These are phyloP conservation scores for Oreochromis grahami DNA, from an alignment of 2,797 vertebrate species.

Conservation along the genomic window DNA sequence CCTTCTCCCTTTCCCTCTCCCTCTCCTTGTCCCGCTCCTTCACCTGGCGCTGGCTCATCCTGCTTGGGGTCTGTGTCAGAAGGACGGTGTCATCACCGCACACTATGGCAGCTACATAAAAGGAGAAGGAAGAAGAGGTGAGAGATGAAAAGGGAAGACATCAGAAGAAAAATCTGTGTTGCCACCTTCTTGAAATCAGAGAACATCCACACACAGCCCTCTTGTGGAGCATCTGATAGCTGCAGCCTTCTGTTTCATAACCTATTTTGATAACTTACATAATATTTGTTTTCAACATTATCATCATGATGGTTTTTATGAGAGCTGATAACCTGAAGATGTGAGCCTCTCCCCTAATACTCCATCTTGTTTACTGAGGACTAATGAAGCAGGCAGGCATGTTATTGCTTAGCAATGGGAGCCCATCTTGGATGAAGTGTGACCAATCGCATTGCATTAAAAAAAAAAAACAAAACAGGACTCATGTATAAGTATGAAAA, in stretches of 20 bases:
- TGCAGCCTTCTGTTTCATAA: neutral
- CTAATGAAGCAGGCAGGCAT: conserved; percentile 1
- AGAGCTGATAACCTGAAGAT: neutral
- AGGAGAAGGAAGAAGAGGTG: neutral
- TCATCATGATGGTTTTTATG: neutral
- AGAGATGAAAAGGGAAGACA: neutral
- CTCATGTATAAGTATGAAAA: neutral
- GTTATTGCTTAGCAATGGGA: neutral
- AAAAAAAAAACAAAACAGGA: neutral
- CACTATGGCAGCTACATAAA: conserved; percentile 71
- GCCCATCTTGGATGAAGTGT: neutral
- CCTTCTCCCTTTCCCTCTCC: conserved; percentile 62
- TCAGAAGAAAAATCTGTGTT: neutral
- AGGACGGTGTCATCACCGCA: conserved; percentile 83
- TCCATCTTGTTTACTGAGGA: neutral
- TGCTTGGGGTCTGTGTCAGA: conserved; percentile 87
- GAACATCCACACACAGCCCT: neutral
- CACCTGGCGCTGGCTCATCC: conserved; percentile 92
- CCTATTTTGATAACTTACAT: neutral
- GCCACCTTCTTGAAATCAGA: neutral
- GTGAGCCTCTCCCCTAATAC: neutral
- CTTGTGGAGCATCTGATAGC: neutral
- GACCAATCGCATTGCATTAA: neutral
- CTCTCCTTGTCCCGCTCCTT: conserved; percentile 76
- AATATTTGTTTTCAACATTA: neutral